These are phyloP conservation scores for Tiliqua scincoides DNA, from an alignment of 2,113 vertebrate genomes.

Conservation along the genomic window DNA sequence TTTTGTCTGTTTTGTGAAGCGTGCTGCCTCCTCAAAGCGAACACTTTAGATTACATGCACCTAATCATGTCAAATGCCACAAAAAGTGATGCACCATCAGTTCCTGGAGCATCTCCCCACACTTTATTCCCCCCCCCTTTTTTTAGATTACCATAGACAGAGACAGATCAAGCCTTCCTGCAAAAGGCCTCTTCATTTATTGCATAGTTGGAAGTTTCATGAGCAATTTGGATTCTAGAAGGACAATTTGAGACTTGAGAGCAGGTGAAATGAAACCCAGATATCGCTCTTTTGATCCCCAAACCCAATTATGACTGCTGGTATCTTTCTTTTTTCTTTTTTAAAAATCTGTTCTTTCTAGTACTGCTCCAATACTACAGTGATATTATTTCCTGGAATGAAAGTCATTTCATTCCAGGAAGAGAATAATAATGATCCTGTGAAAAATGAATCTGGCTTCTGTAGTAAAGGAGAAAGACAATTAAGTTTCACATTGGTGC, in stretches of 20 bases:
- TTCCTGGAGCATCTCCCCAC: conserved; percentile 18
- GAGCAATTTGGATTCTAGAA: conserved; percentile 64
- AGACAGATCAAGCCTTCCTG: conserved; percentile 40
- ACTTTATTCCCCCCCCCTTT: background rate
- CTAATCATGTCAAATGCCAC: background rate
- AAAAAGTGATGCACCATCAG: conserved; percentile 5
- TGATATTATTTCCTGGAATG: conserved; percentile 70
- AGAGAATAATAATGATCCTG: conserved; percentile 64
- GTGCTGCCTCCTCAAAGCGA: background rate
- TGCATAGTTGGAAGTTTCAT: conserved; percentile 54
- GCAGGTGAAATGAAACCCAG: conserved; percentile 60
- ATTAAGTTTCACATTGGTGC: conserved; percentile 62
- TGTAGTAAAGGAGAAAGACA: conserved; percentile 59
- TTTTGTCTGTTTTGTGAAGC: background rate
- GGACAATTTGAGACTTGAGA: conserved; percentile 59
- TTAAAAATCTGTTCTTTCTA: conserved; percentile 34
- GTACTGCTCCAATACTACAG: conserved; percentile 62
- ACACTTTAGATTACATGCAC: background rate
- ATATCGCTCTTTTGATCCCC: conserved; percentile 63
- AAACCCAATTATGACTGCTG: conserved; percentile 68
- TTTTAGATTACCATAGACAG: conserved; percentile 29
- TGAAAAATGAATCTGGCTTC: conserved; percentile 56
- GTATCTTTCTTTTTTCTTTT: conserved; percentile 24
- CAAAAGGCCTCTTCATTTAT: conserved; percentile 44
- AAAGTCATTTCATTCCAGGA: conserved; percentile 67